Evolutionary conservation across 1,140 invertebrate genomes (phyloP).

Genomic region (Harlomillsia oculata): DNA sequence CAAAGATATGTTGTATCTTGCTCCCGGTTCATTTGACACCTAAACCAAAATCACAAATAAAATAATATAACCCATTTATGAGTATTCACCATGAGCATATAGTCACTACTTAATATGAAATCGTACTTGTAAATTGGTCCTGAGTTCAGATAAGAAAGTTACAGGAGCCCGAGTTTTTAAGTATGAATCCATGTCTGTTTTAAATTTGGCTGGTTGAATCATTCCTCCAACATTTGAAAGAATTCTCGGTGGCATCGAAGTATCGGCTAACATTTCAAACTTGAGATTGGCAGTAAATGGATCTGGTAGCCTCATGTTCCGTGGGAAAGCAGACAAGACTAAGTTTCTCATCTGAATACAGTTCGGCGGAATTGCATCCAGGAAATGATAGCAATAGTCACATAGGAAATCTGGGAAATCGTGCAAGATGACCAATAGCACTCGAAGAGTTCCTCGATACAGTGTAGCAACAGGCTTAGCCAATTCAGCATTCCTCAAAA

Average conservation of each 20-base stretch:
- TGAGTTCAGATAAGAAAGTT: conserved; percentile 84
- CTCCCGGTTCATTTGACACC: conserved; percentile 71
- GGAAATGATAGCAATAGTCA: conserved; percentile 99
- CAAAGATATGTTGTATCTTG: conserved; percentile 86
- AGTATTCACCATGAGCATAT: no score
- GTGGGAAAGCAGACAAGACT: conserved; percentile 92
- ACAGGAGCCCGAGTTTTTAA: conserved; percentile 88
- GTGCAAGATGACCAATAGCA: conserved; percentile 90
- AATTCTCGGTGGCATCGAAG: conserved; percentile 67
- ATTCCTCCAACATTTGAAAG: conserved; percentile 77
- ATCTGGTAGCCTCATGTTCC: conserved; percentile 95
- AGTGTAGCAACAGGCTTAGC: conserved; percentile 82
- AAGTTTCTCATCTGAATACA: conserved; percentile 95
- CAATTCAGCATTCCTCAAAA: conserved; percentile 90
- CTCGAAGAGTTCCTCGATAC: conserved; percentile 91
- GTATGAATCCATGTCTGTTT: conserved; percentile 93
- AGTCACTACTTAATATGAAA: not conserved
- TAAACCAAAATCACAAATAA: no score
- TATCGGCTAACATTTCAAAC: conserved; percentile 80
- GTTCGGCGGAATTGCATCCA: conserved; percentile 97
- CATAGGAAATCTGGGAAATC: conserved; percentile 99
- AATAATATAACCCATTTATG: no score
- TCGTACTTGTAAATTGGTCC: conserved; percentile 70
- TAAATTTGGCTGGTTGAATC: conserved; percentile 78
- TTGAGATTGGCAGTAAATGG: conserved; percentile 96